Evolutionary conservation across 2,888 invertebrate species (phyloP).

Genomic region (Trissoscelio sp.): DNA sequence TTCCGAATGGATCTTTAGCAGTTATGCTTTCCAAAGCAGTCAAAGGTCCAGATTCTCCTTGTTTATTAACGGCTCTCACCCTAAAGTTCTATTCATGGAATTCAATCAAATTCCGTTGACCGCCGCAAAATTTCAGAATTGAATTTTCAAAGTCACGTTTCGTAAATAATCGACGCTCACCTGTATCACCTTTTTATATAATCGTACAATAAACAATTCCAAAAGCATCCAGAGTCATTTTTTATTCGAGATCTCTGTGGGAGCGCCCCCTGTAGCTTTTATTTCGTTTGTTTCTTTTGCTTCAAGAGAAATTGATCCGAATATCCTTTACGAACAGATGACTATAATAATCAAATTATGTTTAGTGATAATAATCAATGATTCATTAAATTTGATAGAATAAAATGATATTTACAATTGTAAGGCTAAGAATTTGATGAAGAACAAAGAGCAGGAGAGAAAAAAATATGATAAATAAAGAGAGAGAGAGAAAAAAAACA

Average conservation of each 20-base stretch:
- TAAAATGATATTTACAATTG: conserved; percentile 38
- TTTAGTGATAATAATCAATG: conserved; percentile 65
- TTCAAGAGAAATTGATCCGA: conserved; percentile 37
- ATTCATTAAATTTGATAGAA: conserved; percentile 67
- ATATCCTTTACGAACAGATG: conserved; percentile 51
- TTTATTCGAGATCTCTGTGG: conserved; percentile 41
- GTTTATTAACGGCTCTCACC: conserved; percentile 96
- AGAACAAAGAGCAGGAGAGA: conserved; percentile 32
- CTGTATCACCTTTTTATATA: conserved; percentile 63
- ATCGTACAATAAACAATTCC: conserved; percentile 55
- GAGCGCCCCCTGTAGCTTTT: not conserved
- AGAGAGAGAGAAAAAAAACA: conserved; percentile 51
- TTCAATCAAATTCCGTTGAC: conserved; percentile 92
- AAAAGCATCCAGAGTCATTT: conserved; percentile 41
- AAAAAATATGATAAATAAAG: conserved; percentile 56
- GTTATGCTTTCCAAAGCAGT: conserved; percentile 92
- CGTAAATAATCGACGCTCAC: conserved; percentile 27
- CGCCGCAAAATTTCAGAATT: conserved; percentile 39
- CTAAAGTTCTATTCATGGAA: conserved; percentile 98
- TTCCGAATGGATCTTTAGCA: conserved; percentile 96
- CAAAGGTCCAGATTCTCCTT: conserved; percentile 95
- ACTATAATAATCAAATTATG: conserved; percentile 67
- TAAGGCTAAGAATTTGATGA: conserved; percentile 40
- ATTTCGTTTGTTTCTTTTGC: conserved; percentile 27
- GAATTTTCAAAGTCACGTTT: conserved; percentile 29